A percentile compares a stretch with the other conserved stretches of the same genome.
Evolutionary conservation across 2,113 vertebrate species (phyloP).

Genomic region (Serinus canaria): DNA sequence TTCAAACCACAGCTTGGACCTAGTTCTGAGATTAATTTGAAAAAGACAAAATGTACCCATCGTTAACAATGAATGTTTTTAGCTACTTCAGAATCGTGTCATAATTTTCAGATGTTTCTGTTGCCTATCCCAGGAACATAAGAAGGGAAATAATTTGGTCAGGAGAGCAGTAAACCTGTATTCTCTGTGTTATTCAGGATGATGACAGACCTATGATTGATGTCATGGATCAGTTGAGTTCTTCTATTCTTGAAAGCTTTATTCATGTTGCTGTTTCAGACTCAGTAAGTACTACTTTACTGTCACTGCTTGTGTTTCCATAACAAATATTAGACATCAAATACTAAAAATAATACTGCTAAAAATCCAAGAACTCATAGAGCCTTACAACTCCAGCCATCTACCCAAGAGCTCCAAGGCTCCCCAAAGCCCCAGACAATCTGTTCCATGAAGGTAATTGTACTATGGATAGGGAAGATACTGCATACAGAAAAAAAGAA

Average conservation of each 20-base stretch:
- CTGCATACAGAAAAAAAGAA: not conserved
- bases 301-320: not conserved
- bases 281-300: constrained; percentile 80
- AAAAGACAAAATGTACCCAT: not conserved
- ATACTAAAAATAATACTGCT: not conserved
- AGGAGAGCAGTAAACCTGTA: not conserved
- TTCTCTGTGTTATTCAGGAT: constrained; percentile 76
- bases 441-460: not conserved
- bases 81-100: not conserved
- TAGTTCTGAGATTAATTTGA: not conserved
- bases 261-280: constrained; percentile 95
- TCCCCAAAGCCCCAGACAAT: not conserved
- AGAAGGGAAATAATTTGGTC: not conserved
- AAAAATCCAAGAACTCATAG: not conserved
- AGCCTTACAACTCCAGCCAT: not conserved
- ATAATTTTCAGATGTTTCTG: not conserved
- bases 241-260: constrained; percentile 94
- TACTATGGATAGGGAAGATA: not conserved
- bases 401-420: not conserved
- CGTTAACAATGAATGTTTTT: not conserved
- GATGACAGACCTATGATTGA: constrained; percentile 99
- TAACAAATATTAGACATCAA: not conserved
- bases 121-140: not conserved
- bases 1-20: not conserved
- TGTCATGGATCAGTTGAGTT: constrained; percentile 97